phyloP scores from a whole-genome alignment of 1,140 invertebrate species.

The Zophobas morio region DNA sequence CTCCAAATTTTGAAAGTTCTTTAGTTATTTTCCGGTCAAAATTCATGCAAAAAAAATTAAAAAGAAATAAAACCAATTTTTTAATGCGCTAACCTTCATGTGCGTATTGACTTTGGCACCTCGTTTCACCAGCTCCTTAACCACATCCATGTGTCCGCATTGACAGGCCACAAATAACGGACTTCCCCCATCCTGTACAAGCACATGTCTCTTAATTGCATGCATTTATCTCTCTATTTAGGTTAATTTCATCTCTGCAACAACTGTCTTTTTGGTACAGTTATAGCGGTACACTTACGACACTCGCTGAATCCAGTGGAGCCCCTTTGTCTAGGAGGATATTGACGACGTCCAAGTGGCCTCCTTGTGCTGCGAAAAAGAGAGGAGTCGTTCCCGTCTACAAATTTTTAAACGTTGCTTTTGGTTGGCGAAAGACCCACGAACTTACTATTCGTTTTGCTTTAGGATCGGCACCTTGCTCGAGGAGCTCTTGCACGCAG shows the following conservation, averaged over 20 bases:
- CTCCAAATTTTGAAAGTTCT: too few relatives aligned
- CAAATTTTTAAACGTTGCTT: slow-evolving; percentile 45
- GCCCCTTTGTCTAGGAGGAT: slow-evolving; percentile 84
- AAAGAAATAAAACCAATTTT: not conserved
- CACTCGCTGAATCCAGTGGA: slow-evolving; percentile 84
- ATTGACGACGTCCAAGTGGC: slow-evolving; percentile 86
- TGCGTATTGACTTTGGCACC: slow-evolving; percentile 87
- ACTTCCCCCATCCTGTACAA: slow-evolving; percentile 89
- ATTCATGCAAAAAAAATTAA: not conserved
- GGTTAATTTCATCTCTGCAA: slow-evolving; percentile 24
- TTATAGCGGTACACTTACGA: slow-evolving; percentile 73
- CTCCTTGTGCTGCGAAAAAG: slow-evolving; percentile 93
- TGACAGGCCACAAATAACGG: slow-evolving; percentile 93
- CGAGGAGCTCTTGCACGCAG: slow-evolving; percentile 87
- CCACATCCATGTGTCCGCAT: slow-evolving; percentile 90
- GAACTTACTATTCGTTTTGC: slow-evolving; percentile 82
- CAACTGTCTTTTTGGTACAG: slow-evolving; percentile 32
- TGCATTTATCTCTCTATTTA: slow-evolving; percentile 16
- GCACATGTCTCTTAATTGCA: slow-evolving; percentile 26
- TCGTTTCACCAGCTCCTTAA: slow-evolving; percentile 82
- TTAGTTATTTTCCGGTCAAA: not conserved
- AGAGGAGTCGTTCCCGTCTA: slow-evolving; percentile 93
- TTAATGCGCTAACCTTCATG: slow-evolving; percentile 81
- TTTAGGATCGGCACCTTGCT: slow-evolving; percentile 90
- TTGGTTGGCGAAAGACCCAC: too few relatives aligned